Base-by-base conservation (phyloP, 2,888 invertebrate species). In the Acronicta psi region DNA sequence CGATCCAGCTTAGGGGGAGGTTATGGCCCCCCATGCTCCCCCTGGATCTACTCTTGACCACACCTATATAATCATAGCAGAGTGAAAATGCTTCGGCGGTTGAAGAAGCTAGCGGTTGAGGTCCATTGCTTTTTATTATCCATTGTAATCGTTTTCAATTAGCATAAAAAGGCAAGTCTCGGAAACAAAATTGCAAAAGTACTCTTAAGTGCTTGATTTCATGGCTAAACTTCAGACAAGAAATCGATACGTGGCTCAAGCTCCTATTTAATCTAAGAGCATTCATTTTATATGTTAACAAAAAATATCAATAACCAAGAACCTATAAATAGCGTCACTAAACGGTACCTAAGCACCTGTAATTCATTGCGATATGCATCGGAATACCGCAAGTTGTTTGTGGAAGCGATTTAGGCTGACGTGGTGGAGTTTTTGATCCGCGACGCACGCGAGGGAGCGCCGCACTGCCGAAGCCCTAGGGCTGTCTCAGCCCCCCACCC, bases 361-460 rank as follows among this genome's bases (percentile, higher is more conserved):
- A 81, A 81, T 81, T 81, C 71, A 65, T 75, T 61, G 60, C 68
- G 80, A 81, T 83, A 75, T 73, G 66, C 61, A 82, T 82, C 80
- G 66, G 68, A 74, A 73, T 77, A 77, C 75, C 72, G 77, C 75
- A 74, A 75, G 77, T 77, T 69, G 80, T 81, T 84, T 83, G 81
- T 77, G 76, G 79, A 67, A 82, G 81, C 79, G 75, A 81, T 83
- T 84, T 81, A 66, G 74, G 73, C 75, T 81, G 81, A 78, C 79
- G 69, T 69, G 74, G 70, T 73, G 49, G 68, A 64, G 69, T 67
- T 80, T 80, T 75, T 80, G 77, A 82, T 77, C 73, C 76, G 68
- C 63, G 50, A 64, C 64, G 64, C 68, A 67, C 72, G 66, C 69
- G 61, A 72, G 57, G 56, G 42, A 49, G 45, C 53, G 20, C 59